These are phyloP conservation scores for Trachemys scripta DNA, from an alignment of 2,113 vertebrate species.

Conservation along the genomic window DNA sequence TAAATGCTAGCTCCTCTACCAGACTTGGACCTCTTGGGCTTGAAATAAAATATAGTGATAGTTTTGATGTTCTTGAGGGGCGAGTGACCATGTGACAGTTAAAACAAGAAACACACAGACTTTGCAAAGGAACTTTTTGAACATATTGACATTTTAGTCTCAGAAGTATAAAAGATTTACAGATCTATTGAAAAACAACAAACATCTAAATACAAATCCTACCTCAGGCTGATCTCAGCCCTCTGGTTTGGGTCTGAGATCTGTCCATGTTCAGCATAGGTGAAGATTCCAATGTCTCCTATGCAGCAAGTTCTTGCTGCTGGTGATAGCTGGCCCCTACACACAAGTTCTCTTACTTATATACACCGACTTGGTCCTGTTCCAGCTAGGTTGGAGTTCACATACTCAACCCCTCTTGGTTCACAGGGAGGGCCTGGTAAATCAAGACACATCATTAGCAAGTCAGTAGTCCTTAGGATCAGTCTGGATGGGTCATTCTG, in stretches of 20 bases:
- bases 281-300: not conserved
- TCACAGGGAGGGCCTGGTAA: not conserved
- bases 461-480: not conserved
- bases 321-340: not conserved
- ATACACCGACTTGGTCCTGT: not conserved
- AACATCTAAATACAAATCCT: fast-evolving
- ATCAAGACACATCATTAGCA: not conserved
- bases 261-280: not conserved
- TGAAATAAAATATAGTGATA: not conserved
- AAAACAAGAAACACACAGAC: too few relatives aligned
- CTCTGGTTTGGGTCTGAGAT: not conserved
- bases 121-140: not conserved
- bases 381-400: not conserved
- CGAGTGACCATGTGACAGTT: not conserved
- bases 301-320: not conserved
- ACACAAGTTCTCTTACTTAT: not conserved
- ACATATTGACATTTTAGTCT: fast-evolving
- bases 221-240: not conserved
- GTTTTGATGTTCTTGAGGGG: not conserved
- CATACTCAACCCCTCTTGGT: not conserved
- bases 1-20: fast-evolving
- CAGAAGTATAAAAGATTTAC: not conserved
- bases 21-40: fast-evolving
- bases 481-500: not conserved
- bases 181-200: not conserved